phyloP scores from a whole-genome alignment of 2,113 vertebrate species.

The Brachypteracias leptosomus region DNA sequence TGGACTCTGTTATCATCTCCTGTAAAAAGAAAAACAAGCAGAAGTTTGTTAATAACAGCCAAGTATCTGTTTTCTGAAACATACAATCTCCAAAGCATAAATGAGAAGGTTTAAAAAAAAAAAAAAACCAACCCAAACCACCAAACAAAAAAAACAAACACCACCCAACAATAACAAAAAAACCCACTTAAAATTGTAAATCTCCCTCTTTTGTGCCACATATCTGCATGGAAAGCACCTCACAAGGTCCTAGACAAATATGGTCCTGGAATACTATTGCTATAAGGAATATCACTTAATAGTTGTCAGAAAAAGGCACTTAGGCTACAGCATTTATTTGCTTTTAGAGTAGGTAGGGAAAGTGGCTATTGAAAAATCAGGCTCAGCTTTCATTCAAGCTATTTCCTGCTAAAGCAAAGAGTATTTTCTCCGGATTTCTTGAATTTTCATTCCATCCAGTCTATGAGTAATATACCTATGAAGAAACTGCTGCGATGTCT shows the following conservation, averaged over 20 bases:
- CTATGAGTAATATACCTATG: background rate
- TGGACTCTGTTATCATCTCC: slow-evolving; percentile 80
- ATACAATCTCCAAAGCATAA: background rate
- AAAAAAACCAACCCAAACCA: background rate
- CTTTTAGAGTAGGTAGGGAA: background rate
- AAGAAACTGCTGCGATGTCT: background rate
- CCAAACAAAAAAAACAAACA: background rate
- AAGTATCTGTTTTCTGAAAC: background rate
- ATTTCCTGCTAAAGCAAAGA: background rate
- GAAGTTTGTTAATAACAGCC: background rate
- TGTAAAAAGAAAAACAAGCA: slow-evolving; percentile 46
- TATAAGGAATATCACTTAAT: background rate
- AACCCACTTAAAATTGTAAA: background rate
- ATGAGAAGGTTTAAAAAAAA: background rate
- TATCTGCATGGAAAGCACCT: background rate
- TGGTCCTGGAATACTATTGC: background rate
- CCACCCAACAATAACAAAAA: no score
- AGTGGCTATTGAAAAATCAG: background rate
- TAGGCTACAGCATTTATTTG: background rate
- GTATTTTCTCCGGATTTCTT: background rate
- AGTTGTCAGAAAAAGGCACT: background rate
- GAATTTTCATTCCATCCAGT: background rate
- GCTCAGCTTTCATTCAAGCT: background rate
- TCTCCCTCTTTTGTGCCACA: background rate
- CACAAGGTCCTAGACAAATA: background rate